Evolutionary conservation across 2,888 invertebrate species (phyloP), one percentile per base, ranked within the genome.

Genomic region (Amblyjoppa proteus): DNA sequence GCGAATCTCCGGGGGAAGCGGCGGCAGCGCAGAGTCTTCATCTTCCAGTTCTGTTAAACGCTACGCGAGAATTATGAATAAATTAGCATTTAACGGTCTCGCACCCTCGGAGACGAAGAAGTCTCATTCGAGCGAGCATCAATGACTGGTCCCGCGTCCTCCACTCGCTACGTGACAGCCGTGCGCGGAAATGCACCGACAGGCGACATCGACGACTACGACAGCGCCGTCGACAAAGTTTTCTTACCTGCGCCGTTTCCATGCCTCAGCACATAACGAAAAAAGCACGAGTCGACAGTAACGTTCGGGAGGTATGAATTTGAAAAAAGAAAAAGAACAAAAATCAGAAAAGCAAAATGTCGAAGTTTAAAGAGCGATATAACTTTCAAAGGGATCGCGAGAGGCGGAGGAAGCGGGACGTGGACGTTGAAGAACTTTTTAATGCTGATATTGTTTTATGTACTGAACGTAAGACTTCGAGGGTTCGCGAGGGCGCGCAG

Each of bases 11-110:
- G 6, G 49, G 77, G 78, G 73, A 75, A 69, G 51, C 69, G 28
- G 0, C 28, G 25, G 41, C 82, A 84, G 34, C 34, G 6, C 34
- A 34, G 70, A 76, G 76, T 81, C 75, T 51, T 73, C 75, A 61
- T 84, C 86, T 87, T 86, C 80, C 75, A 83, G 49, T 85, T 83
- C 81, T 74, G 66, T 84, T 87, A 81, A 81, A 79, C 71, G 78
- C 75, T 28, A 73, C 64, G 45, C 74, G 34, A 86, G 84, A 81
- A 81, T 88, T 90, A 56, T 84, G 90, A 90, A 91, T 90, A 90
- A 90, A 91, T 90, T 91, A 89, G 86, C 87, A 88, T 83, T 89
- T 76, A 89, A 89, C 86, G 76, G 74, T 68, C 68, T 58, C 53
- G 61, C 49, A 25, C 70, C 64, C 73, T 68, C 34, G 38, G n/a